Percentiles rank a stretch among this genome's conserved stretches.
These are phyloP conservation scores for Calephelis nemesis DNA, from an alignment of 1,140 invertebrate genomes.

Conservation along the genomic window DNA sequence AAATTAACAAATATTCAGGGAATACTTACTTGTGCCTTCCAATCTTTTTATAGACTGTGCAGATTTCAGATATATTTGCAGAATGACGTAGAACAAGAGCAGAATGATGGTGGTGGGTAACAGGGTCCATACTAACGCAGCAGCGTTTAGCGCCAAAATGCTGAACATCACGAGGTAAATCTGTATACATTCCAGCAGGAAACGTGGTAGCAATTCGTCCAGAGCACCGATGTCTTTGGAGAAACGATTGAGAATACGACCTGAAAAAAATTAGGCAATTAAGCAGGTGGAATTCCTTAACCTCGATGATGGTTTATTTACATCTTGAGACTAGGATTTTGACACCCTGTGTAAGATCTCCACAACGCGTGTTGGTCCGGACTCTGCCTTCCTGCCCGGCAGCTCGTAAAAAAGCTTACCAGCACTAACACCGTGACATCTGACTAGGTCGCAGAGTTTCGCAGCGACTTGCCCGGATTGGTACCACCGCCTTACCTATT, in stretches of 20 bases:
- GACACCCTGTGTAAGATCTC: too few relatives aligned
- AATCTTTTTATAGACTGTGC: constrained; percentile 92
- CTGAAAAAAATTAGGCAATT: constrained; percentile 52
- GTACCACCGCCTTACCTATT: too few relatives aligned
- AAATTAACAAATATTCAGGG: too few relatives aligned
- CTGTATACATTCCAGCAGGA: constrained; percentile 88
- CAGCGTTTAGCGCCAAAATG: constrained; percentile 84
- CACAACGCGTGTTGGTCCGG: too few relatives aligned
- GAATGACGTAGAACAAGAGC: constrained; percentile 85
- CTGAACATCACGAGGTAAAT: constrained; percentile 83
- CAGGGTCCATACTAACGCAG: constrained; percentile 87
- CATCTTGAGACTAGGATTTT: too few relatives aligned
- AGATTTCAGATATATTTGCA: constrained; percentile 89
- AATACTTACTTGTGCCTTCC: constrained; percentile 87
- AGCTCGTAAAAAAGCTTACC: too few relatives aligned
- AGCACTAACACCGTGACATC: too few relatives aligned
- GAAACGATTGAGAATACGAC: constrained; percentile 86
- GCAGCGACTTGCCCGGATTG: too few relatives aligned
- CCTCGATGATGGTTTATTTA: too few relatives aligned
- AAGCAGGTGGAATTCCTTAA: too few relatives aligned
- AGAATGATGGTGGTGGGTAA: constrained; percentile 84
- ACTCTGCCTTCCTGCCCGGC: too few relatives aligned
- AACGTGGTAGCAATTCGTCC: constrained; percentile 91
- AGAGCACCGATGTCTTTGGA: constrained; percentile 88
- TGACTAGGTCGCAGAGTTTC: too few relatives aligned